These are phyloP conservation scores for Pteromalus puparum DNA, from an alignment of 1,140 invertebrate genomes.

Conservation along the genomic window DNA sequence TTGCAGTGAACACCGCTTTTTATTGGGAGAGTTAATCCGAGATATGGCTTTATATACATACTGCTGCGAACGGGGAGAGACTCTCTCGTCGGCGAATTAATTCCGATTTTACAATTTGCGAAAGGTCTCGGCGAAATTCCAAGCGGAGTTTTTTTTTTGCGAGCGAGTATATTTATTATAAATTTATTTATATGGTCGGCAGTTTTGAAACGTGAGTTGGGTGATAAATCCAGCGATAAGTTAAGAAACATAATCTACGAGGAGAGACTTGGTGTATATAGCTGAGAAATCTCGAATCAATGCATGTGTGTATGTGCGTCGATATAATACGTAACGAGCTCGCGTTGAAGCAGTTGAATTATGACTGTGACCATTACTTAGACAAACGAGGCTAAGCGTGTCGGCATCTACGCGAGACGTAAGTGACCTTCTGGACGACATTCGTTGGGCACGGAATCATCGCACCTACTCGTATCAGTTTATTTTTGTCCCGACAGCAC, in stretches of 20 bases:
- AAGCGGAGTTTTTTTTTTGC: background rate
- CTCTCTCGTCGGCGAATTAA: background rate
- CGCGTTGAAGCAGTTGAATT: constrained; percentile 59
- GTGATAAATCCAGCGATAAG: too few relatives aligned
- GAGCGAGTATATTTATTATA: too few relatives aligned
- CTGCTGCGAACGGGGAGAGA: too few relatives aligned
- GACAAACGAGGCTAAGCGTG: constrained; percentile 71
- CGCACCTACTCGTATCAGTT: background rate
- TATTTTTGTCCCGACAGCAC: too few relatives aligned
- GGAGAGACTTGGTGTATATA: background rate
- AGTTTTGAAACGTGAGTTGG: too few relatives aligned
- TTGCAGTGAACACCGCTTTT: background rate
- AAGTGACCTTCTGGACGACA: constrained; percentile 57
- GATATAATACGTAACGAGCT: constrained; percentile 33
- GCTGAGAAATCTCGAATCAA: constrained; percentile 12
- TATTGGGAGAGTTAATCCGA: background rate
- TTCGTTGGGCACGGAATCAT: constrained; percentile 48
- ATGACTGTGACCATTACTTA: constrained; percentile 65
- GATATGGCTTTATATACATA: too few relatives aligned
- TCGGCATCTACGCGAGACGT: constrained; percentile 59
- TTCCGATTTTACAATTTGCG: background rate
- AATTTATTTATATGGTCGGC: too few relatives aligned
- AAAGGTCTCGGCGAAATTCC: background rate
- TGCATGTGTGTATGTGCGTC: constrained; percentile 27
- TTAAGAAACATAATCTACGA: background rate